Conservation (phyloP, 2,113 vertebrate species). For the Danionella cerebrum region DNA sequence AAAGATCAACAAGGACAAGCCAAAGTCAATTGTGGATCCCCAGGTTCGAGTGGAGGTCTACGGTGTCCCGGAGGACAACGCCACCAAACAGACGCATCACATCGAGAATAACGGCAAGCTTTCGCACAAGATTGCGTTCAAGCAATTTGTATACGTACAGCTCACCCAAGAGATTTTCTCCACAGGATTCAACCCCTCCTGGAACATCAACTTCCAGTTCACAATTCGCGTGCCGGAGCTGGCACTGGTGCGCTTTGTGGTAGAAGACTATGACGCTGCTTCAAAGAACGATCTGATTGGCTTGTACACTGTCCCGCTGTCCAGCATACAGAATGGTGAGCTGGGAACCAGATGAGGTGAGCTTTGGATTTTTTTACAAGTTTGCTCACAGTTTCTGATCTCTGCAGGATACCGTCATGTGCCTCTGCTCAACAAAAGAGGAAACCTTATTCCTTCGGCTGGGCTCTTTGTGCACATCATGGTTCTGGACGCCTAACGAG, state of each 20-base stretch:
- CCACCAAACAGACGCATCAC: slow-evolving; percentile 70
- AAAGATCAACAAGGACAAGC: slow-evolving; percentile 82
- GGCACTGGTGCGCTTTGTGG: slow-evolving; percentile 78
- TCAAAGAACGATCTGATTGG: slow-evolving; percentile 82
- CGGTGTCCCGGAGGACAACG: slow-evolving; percentile 69
- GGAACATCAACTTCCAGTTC: slow-evolving; percentile 77
- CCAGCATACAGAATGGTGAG: slow-evolving; percentile 79
- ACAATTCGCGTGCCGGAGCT: slow-evolving; percentile 73
- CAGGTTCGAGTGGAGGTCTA: slow-evolving; percentile 78
- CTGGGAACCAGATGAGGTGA: background rate
- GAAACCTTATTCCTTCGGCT: slow-evolving; percentile 74
- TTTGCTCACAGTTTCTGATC: no score
- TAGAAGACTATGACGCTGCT: slow-evolving; percentile 80
- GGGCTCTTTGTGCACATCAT: slow-evolving; percentile 80
- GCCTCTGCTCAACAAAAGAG: slow-evolving; percentile 79
- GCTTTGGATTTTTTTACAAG: no score
- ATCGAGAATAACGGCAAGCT: slow-evolving; percentile 84
- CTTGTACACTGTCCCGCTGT: slow-evolving; percentile 82
- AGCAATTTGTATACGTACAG: no score
- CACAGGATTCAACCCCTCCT: slow-evolving; percentile 86
- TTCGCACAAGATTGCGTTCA: no score
- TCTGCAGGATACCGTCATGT: slow-evolving; percentile 86
- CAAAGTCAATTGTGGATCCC: slow-evolving; percentile 86
- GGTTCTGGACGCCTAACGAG: slow-evolving; percentile 57
- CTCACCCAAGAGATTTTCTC: background rate